These are phyloP conservation scores for Metacarcinus magister DNA, from an alignment of 2,888 invertebrate genomes.

Conservation along the genomic window DNA sequence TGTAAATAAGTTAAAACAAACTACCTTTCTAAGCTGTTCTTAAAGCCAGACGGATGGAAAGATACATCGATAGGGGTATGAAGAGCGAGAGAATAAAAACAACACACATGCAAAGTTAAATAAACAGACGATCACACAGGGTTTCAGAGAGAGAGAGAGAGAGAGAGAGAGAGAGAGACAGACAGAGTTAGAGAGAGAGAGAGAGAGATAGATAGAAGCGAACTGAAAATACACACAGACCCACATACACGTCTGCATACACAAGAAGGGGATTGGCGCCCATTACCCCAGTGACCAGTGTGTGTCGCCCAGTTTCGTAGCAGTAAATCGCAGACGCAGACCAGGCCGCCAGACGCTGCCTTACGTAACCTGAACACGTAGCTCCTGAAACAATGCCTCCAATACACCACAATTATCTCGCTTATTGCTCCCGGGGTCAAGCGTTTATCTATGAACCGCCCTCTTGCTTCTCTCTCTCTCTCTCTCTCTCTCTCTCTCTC, in stretches of 20 bases:
- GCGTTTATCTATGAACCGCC: background rate
- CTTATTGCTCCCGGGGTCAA: background rate
- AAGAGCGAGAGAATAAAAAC: background rate
- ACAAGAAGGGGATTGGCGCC: background rate
- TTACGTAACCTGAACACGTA: background rate
- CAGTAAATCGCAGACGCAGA: too few species aligned
- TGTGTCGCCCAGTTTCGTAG: too few species aligned
- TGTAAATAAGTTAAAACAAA: conserved; percentile 7
- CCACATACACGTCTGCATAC: background rate
- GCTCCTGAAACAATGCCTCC: background rate
- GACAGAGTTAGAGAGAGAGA: background rate
- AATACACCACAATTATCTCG: background rate
- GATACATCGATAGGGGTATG: background rate
- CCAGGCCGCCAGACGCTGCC: too few species aligned
- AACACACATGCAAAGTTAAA: background rate
- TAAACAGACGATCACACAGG: background rate
- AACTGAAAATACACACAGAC: background rate
- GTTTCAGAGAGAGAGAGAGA: conserved; percentile 15
- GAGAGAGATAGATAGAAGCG: background rate
- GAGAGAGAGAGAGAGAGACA: conserved; percentile 32
- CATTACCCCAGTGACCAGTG: too few species aligned
- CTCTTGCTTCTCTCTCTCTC: background rate
- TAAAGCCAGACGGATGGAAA: conserved; percentile 30
- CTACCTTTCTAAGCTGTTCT: conserved; percentile 4
- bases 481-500: background rate